Evolutionary conservation across 2,113 vertebrate genomes (phyloP), one percentile per base, ranked within the genome.

Genomic region (Brienomyrus brachyistius): DNA sequence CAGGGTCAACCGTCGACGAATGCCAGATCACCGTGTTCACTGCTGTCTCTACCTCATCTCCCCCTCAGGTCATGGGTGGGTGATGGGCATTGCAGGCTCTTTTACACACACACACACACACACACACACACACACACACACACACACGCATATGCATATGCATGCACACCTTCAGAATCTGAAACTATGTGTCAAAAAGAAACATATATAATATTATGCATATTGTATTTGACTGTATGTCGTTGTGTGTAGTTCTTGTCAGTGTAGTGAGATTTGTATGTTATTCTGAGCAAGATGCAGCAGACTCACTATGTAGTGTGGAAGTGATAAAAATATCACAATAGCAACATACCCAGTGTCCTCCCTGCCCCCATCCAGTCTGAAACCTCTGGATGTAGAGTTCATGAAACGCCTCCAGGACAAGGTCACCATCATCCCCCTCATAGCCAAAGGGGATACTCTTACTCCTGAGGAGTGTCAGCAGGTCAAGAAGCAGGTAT

Each of bases 21-120:
- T 96, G 95, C 95, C 96, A 1, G 96, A 96, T 90, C 96, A 95
- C 92, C 90, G 96, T 80, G 96, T 97, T 48, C 96, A 96, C 92
- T 95, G 94, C 92, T 96, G 95, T 89, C 94, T 97, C 8, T 96
- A 96, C 74, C 96, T 96, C 91, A 96, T 96, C 6, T 94, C 95
- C 2, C 95, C 95, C 54, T 96, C 95, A 89, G 95, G 95, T 91
- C 94, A 97, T 15, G 94, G 95, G 94, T 96, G 90, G 15, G 95
- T 94, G 90, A 56, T 92, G 92, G 90, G 35, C 2, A 19, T 56
- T 1, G 62, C 8, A 11, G 40, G 21, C 21, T n/a, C 56, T 21
- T 11, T 15, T 13, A 21, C 45, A 48, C 82, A 84, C 45, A 84
- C 43, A 48, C 45, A 84, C 19, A 83, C 74, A 40, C 13, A 82